Conservation (phyloP, 2,797 vertebrate species). For the Apogon talboti region DNA sequence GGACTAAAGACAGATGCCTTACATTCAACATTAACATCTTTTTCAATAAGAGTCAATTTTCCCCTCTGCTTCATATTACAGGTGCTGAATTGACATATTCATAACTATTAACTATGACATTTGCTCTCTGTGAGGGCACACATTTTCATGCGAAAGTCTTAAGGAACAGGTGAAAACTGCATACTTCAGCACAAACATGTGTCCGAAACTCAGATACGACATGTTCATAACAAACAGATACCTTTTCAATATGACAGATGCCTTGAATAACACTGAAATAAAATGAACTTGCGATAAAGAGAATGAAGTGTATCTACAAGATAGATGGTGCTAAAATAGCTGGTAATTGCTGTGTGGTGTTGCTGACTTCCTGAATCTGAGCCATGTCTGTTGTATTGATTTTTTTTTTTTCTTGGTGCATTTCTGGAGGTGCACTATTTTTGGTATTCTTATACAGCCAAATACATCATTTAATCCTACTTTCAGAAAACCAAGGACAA, state of each 20-base stretch:
- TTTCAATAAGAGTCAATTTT: too few relatives aligned
- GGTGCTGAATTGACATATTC: constrained; percentile 7
- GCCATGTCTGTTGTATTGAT: constrained; percentile 25
- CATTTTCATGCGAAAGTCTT: neutral
- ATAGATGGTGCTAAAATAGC: neutral
- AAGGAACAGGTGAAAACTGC: neutral
- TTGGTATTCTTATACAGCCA: constrained; percentile 2
- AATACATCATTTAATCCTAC: constrained; percentile 31
- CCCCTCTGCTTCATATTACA: neutral
- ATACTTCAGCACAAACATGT: neutral
- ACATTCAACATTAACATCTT: neutral
- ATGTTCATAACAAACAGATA: neutral
- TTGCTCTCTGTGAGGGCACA: neutral
- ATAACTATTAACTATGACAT: neutral
- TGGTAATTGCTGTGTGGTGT: constrained; percentile 20
- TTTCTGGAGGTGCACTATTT: constrained; percentile 15
- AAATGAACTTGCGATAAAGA: constrained; percentile 17
- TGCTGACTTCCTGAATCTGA: constrained; percentile 11
- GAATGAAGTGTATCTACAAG: constrained; percentile 17
- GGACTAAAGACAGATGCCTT: neutral
- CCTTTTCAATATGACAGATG: neutral
- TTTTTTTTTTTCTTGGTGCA: constrained; percentile 8
- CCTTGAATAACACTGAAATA: neutral
- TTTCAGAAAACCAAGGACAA: constrained; percentile 19
- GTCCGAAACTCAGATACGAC: neutral